Conservation (phyloP, 2,888 invertebrate species). For the Parelbella ahira region DNA sequence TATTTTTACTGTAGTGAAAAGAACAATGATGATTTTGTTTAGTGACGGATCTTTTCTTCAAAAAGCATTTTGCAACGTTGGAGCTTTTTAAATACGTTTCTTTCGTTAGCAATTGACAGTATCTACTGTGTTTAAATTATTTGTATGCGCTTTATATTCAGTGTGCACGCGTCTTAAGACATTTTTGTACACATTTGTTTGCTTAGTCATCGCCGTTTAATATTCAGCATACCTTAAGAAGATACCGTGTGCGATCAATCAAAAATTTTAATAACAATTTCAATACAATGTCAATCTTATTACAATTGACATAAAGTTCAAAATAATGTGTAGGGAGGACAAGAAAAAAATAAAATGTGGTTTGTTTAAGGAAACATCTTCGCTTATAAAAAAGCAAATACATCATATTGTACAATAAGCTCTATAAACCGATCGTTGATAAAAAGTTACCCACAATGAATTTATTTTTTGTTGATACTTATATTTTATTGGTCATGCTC, state of each 20-base stretch:
- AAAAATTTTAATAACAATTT: conserved; percentile 40
- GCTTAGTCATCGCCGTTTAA: conserved; percentile 69
- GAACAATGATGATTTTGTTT: too few species aligned
- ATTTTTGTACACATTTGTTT: conserved; percentile 63
- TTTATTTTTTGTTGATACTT: conserved; percentile 4
- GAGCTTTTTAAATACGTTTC: too few species aligned
- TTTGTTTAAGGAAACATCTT: conserved; percentile 22
- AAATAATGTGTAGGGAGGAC: background rate
- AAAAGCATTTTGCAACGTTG: too few species aligned
- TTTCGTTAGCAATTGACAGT: too few species aligned
- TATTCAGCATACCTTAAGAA: conserved; percentile 59
- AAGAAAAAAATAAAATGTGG: conserved; percentile 16
- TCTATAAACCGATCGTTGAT: conserved; percentile 14
- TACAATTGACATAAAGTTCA: background rate
- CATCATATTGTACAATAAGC: conserved; percentile 21
- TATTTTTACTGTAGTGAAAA: too few species aligned
- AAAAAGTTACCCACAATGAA: conserved; percentile 12
- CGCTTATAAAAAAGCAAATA: conserved; percentile 19
- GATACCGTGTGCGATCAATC: conserved; percentile 65
- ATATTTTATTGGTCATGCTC: conserved; percentile 8
- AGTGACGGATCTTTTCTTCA: too few species aligned
- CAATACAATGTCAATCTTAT: conserved; percentile 17
- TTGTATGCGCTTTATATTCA: too few species aligned
- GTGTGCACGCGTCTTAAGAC: conserved; percentile 27
- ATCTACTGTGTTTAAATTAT: too few species aligned